These are phyloP conservation scores for Synergus itoensis DNA, from an alignment of 2,888 invertebrate species.

Conservation along the genomic window DNA sequence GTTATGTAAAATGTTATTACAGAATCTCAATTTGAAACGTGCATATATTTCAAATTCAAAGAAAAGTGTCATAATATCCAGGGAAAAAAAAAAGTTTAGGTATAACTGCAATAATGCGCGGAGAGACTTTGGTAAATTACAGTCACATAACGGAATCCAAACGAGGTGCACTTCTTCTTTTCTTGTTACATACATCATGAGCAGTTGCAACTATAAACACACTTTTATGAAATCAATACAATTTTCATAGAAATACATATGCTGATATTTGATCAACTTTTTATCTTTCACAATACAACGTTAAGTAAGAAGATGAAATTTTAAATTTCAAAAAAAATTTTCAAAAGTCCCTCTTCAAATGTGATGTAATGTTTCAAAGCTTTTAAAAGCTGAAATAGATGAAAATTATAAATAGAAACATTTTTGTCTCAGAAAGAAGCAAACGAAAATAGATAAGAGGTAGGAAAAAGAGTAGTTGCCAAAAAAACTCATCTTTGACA, in stretches of 20 bases:
- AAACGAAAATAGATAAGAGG: slow-evolving; percentile 11
- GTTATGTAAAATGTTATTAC: slow-evolving; percentile 3
- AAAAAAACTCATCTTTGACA: slow-evolving; percentile 24
- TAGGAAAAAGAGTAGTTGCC: neutral
- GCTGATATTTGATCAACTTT: no score
- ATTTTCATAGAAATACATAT: no score
- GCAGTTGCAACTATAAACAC: no score
- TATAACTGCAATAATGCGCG: neutral
- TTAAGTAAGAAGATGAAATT: no score
- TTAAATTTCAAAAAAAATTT: no score
- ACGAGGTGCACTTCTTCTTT: slow-evolving; percentile 1
- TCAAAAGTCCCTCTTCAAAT: no score
- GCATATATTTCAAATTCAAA: neutral
- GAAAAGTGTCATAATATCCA: slow-evolving; percentile 4
- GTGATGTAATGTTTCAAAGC: no score
- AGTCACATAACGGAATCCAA: slow-evolving; percentile 24
- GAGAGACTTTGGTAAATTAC: neutral
- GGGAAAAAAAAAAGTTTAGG: slow-evolving; percentile 12
- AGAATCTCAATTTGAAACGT: neutral
- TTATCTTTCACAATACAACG: no score
- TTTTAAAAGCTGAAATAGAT: no score
- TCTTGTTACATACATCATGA: neutral
- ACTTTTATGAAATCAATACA: no score
- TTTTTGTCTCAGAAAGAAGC: no score
- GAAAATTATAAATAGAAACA: no score